Base-by-base conservation (phyloP, 2,113 vertebrate species). In the Cyanoramphus novaezelandiae region DNA sequence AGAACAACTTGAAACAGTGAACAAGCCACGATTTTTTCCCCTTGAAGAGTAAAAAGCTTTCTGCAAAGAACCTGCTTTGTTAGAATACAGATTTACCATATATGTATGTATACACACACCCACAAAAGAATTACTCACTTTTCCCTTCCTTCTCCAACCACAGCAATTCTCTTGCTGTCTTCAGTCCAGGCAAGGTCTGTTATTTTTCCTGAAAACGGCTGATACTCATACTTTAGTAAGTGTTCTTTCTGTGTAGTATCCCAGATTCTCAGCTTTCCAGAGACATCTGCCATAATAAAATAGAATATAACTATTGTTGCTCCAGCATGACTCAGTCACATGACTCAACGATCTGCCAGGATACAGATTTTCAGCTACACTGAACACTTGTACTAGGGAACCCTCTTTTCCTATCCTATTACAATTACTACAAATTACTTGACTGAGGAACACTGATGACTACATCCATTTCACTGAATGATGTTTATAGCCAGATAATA, bases 241-340 rank as follows among this genome's bases (percentile, higher is more conserved):
- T 99, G 99, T 82, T 99, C 99, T 94, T 99, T 99, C 98, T 99
- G 99, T 9, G 99, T 99, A 29, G 99, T 99, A 97, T 99, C 99
- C 99, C 99, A 99, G 98, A 99, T 99, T 72, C 99, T 98, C 67
- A 99, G 96, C 96, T 99, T 99, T 91, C 99, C 99, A 7, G 99
- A 98, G 63, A 98, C 88, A 97, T 99, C 99, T 99, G 93, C 8
- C 53, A 92, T 65, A 97, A 93, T 57, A 95, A 86, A 97, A 69
- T 3, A 96, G 65, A 68, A 90, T 35, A 71, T 59, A 95, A 91
- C 47, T 84, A 82, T 80, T 85, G 78, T 80, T 68, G 55, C 90
- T 96, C 71, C 88, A 95, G 60, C 23, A 86, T 63, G 76, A 83
- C 82, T 87, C 2, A n/a, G 79, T 75, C 90, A 72, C n/a, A 41